phyloP scores from a whole-genome alignment of 2,888 invertebrate genomes.

The Linnaemya tessellans region DNA sequence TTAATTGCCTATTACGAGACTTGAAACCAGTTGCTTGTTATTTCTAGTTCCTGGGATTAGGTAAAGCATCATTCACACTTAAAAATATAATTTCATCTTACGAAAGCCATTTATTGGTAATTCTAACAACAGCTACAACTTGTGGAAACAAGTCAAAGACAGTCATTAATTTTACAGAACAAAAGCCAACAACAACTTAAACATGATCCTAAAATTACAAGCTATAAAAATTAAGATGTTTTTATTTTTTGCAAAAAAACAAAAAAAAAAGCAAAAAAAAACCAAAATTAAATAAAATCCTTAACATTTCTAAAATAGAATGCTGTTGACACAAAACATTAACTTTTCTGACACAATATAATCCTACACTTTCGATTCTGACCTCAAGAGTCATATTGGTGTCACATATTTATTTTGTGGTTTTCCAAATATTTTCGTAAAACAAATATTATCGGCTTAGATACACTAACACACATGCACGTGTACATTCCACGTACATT shows the following conservation, averaged over 20 bases:
- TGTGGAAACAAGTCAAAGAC: no score
- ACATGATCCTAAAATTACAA: background rate
- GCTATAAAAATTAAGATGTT: constrained; percentile 26
- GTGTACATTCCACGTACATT: constrained; percentile 11
- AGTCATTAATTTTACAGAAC: background rate
- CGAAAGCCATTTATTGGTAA: no score
- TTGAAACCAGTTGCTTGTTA: no score
- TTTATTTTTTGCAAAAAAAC: background rate
- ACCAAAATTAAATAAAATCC: background rate
- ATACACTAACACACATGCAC: background rate
- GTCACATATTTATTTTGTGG: constrained; percentile 72
- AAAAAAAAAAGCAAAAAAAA: no score
- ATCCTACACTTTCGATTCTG: constrained; percentile 50
- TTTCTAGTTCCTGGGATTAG: no score
- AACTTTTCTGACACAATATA: constrained; percentile 67
- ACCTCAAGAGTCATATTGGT: constrained; percentile 68
- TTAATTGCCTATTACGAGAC: no score
- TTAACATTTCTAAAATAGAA: constrained; percentile 2
- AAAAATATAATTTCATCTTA: no score
- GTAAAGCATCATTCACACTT: no score
- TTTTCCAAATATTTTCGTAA: constrained; percentile 63
- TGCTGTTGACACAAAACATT: constrained; percentile 67
- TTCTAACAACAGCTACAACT: no score
- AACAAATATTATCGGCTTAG: constrained; percentile 67
- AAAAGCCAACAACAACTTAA: background rate